These are phyloP conservation scores for Poeciliopsis turrubarensis DNA, from an alignment of 2,113 vertebrate species.

Conservation along the genomic window DNA sequence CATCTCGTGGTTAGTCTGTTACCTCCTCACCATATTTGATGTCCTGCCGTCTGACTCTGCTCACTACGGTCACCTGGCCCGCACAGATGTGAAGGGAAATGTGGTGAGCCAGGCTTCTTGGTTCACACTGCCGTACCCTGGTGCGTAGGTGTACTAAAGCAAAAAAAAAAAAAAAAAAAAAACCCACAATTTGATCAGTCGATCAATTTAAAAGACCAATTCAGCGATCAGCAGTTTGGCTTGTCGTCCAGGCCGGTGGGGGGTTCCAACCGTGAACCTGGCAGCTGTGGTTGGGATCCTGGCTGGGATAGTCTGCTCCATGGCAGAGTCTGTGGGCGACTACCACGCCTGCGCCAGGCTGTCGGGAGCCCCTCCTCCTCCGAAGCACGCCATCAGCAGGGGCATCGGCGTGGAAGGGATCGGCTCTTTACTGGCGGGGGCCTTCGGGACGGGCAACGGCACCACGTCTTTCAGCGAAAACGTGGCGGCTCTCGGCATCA, in stretches of 20 bases:
- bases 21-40: conserved; percentile 84
- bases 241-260: conserved; percentile 88
- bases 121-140: conserved; percentile 90
- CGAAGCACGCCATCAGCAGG: conserved; percentile 87
- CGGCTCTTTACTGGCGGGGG: conserved; percentile 89
- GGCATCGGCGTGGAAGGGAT: conserved; percentile 92
- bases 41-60: conserved; percentile 81
- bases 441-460: conserved; percentile 92
- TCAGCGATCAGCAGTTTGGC: background rate
- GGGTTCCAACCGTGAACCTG: conserved; percentile 87
- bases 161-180: no score
- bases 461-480: conserved; percentile 96
- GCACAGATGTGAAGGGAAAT: conserved; percentile 86
- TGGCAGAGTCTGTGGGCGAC: conserved; percentile 93
- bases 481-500: conserved; percentile 90
- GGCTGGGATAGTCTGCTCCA: conserved; percentile 91
- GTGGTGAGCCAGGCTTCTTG: conserved; percentile 85
- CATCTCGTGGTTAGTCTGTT: conserved; percentile 90
- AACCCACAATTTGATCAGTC: background rate
- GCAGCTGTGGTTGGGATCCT: conserved; percentile 91
- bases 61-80: conserved; percentile 85
- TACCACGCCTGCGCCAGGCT: conserved; percentile 91
- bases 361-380: conserved; percentile 88
- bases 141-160: conserved; percentile 21
- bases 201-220: background rate